Base-by-base conservation (phyloP, 2,888 invertebrate species). In the Philaethria dido region DNA sequence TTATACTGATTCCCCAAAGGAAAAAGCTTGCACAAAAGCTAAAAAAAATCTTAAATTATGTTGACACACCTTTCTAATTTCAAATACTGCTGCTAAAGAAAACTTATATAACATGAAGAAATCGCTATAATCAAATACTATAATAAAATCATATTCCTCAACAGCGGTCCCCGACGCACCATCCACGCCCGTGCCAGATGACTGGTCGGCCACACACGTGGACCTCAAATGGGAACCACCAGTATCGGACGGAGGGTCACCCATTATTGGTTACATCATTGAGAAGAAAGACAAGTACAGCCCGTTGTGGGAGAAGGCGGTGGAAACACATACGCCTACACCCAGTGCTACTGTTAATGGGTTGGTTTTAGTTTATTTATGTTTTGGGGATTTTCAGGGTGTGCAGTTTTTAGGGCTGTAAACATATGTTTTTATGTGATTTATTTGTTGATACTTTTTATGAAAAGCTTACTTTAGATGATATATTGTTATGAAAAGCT, bases 251-350 rank as follows among this genome's bases (percentile, higher is more conserved):
- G 99, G 99, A 42, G 99, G 99, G 18, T 96, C 99, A 2, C 98
- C 99, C 22, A 97, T 99, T 80, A 96, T 96, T 73, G 96, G 98
- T 4, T 99, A 98, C 85, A 96, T 98, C 72, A 94, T 99, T 75
- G 98, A 99, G 90, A 98, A 97, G 94, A 97, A 96, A 88, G 97
- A 96, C 85, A 98, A 97, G 84, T 97, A 97, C 89, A 97, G 97
- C 72, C 97, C 98, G 13, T 93, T 97, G 80, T 99, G 99, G 99
- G 97, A 97, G 85, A 98, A 97, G 84, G 98, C 98, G 0, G 87
- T 96, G 63, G 98, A 98, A 87, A 97, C 96, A 0, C 96, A 96
- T 67, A 94, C 95, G 25, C 94, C 97, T 0, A 93, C 93, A 6
- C 95, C 96, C 0, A 91, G 94, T 67, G 98, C 96, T 60, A 95